Evolutionary conservation across 2,113 vertebrate genomes (phyloP).

Genomic region (Camelus dromedarius): DNA sequence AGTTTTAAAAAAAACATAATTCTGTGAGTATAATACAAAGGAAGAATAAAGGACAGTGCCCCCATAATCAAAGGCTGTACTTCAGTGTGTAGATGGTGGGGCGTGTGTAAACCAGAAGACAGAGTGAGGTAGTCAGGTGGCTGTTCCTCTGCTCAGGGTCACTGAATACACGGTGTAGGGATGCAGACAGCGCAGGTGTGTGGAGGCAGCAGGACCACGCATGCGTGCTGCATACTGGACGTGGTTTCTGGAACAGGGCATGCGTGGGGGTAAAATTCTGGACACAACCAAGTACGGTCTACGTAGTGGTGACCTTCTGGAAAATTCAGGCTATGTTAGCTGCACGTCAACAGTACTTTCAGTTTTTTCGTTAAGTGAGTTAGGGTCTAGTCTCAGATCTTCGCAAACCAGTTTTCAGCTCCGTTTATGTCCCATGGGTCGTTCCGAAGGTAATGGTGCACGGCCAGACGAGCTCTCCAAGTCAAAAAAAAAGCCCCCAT

Average conservation of each 20-base stretch:
- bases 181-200: not conserved
- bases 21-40: not conserved
- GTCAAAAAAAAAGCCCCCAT: not conserved
- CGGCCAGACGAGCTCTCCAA: not conserved
- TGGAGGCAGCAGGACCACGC: not conserved
- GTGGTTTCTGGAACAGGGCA: not conserved
- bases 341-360: not conserved
- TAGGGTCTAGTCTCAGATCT: not conserved
- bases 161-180: fast-evolving
- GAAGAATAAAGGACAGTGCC: not conserved
- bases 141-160: fast-evolving
- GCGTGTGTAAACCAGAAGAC: not conserved
- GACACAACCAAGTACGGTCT: not conserved
- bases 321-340: not conserved
- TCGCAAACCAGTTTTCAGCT: not conserved
- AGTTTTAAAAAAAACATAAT: not conserved
- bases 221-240: fast-evolving
- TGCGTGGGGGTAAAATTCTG: not conserved
- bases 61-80: not conserved
- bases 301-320: not conserved
- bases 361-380: not conserved
- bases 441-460: not conserved
- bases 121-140: not conserved
- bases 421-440: not conserved
- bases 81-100: not conserved